Percentiles rank a stretch among this genome's conserved stretches.
These are phyloP conservation scores for Netelia fuscicornis DNA, from an alignment of 2,888 invertebrate species.

Conservation along the genomic window DNA sequence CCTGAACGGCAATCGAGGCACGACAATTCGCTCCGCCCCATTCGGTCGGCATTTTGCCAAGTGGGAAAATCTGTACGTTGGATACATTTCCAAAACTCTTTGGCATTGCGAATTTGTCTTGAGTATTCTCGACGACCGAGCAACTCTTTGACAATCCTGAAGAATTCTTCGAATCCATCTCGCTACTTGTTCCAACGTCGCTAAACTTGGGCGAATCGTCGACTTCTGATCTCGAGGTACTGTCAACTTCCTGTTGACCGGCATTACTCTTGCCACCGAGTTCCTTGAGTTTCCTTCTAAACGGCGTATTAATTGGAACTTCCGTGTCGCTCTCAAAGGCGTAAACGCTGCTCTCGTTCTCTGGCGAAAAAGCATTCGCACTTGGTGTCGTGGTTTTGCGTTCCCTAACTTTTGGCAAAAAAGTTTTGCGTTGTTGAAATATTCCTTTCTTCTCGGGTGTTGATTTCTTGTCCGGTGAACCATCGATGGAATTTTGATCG, in stretches of 20 bases:
- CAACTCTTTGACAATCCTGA: slow-evolving; percentile 8
- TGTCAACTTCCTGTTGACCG: slow-evolving; percentile 51
- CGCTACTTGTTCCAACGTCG: slow-evolving; percentile 62
- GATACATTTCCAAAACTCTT: slow-evolving; percentile 80
- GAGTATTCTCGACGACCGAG: slow-evolving; percentile 20
- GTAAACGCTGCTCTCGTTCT: slow-evolving; percentile 90
- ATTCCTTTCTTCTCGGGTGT: slow-evolving; percentile 66
- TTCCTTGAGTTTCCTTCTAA: slow-evolving; percentile 84
- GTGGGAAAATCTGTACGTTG: slow-evolving; percentile 80
- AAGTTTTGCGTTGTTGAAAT: slow-evolving; percentile 85
- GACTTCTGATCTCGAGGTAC: slow-evolving; percentile 34
- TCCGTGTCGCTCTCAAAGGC: slow-evolving; percentile 90
- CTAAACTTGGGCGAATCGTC: slow-evolving; percentile 55
- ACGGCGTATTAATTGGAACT: slow-evolving; percentile 87
- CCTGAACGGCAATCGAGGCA: slow-evolving; percentile 86
- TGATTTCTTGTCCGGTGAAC: slow-evolving; percentile 77
- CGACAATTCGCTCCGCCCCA: slow-evolving; percentile 85
- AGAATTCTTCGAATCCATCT: slow-evolving; percentile 42
- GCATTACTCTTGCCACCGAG: slow-evolving; percentile 62
- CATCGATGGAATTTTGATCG: slow-evolving; percentile 76
- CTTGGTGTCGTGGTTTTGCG: slow-evolving; percentile 84
- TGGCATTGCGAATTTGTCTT: slow-evolving; percentile 78
- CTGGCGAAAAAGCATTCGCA: slow-evolving; percentile 88
- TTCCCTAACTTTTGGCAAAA: slow-evolving; percentile 87
- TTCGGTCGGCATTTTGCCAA: slow-evolving; percentile 81